Percentiles rank a stretch among this genome's conserved stretches.
Conservation (phyloP, 2,113 vertebrate genomes). For the Pleuronectes platessa region DNA sequence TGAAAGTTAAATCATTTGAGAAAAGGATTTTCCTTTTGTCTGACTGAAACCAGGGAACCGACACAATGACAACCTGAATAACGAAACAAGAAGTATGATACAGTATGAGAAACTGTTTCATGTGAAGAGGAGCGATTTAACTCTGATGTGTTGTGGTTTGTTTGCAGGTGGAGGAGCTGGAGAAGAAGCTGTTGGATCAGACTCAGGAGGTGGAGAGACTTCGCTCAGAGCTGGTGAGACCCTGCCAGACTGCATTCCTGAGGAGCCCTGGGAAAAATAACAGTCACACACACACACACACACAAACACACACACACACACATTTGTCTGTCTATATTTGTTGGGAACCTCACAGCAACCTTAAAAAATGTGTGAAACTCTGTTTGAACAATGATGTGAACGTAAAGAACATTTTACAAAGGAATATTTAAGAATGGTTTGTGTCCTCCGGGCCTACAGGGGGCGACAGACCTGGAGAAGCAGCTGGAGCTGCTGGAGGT, state of each 20-base stretch:
- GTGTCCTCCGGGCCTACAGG: conserved; percentile 76
- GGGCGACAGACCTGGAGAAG: conserved; percentile 92
- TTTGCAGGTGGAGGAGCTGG: conserved; percentile 89
- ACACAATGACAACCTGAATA: no score
- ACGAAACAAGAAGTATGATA: no score
- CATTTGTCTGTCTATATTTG: neutral
- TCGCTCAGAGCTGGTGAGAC: conserved; percentile 86
- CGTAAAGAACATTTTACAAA: neutral
- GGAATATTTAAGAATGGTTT: neutral
- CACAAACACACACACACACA: neutral
- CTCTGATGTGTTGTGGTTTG: neutral
- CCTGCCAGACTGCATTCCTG: conserved; percentile 43
- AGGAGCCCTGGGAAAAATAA: neutral
- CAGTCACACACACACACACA: neutral
- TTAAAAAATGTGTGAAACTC: neutral
- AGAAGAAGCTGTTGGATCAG: conserved; percentile 88
- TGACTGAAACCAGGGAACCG: no score
- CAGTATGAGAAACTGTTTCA: no score
- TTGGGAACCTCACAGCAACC: neutral
- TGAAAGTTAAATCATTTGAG: no score
- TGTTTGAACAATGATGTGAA: neutral
- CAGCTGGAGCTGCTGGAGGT: conserved; percentile 90
- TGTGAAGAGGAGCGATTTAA: neutral
- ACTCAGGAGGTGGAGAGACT: conserved; percentile 90
- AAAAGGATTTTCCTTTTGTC: no score